phyloP scores from a whole-genome alignment of 2,797 vertebrate species.

The Notolabrus celidotus region DNA sequence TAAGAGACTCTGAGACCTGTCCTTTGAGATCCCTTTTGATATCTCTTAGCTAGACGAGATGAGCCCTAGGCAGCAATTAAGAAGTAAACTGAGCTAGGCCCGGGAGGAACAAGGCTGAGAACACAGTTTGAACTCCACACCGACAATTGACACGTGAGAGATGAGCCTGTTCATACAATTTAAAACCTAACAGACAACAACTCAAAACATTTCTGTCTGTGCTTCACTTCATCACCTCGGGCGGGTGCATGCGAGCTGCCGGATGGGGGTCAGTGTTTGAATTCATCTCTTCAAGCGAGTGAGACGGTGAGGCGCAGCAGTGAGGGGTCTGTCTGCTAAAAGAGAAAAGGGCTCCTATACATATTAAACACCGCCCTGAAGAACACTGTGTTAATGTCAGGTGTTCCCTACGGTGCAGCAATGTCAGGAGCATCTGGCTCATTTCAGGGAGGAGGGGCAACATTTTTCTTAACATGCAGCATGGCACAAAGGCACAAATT shows the following conservation, averaged over 20 bases:
- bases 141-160: conserved; percentile 53
- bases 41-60: conserved; percentile 62
- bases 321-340: conserved; percentile 54
- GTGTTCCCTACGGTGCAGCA: conserved; percentile 72
- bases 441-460: conserved; percentile 48
- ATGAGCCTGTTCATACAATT: conserved; percentile 62
- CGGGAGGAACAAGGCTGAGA: conserved; percentile 40
- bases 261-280: conserved; percentile 57
- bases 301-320: conserved; percentile 41
- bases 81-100: conserved; percentile 57
- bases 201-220: conserved; percentile 50
- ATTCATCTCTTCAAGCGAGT: conserved; percentile 53
- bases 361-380: conserved; percentile 79
- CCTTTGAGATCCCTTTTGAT: conserved; percentile 71
- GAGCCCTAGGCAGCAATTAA: conserved; percentile 77
- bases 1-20: conserved; percentile 53
- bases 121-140: conserved; percentile 53
- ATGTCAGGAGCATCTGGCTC: conserved; percentile 71
- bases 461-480: conserved; percentile 54
- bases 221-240: conserved; percentile 50
- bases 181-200: conserved; percentile 52
- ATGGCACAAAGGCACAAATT: conserved; percentile 42
- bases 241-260: conserved; percentile 25
- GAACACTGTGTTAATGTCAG: conserved; percentile 78
- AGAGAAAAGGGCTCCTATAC: conserved; percentile 69